Percentiles rank a stretch among this genome's conserved stretches.
Evolutionary conservation across 2,797 vertebrate genomes (phyloP).

Genomic region (Molothrus aeneus): DNA sequence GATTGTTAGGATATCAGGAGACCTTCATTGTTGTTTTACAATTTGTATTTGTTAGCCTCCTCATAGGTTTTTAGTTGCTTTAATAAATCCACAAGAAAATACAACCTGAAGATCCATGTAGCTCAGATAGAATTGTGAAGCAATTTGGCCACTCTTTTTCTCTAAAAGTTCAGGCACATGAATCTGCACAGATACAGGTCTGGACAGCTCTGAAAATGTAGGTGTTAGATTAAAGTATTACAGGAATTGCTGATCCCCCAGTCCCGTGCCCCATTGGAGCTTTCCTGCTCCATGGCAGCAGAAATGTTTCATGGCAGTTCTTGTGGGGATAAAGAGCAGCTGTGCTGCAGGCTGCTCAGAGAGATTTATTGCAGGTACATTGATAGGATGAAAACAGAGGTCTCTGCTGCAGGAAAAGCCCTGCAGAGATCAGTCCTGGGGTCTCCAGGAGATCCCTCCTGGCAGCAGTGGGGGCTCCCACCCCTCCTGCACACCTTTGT

Average conservation of each 20-base stretch:
- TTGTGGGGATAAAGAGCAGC: not conserved
- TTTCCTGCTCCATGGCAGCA: not conserved
- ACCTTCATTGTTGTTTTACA: not conserved
- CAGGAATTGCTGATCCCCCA: not conserved
- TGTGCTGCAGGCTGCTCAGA: not conserved
- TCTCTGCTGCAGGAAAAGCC: not conserved
- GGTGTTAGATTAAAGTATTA: not conserved
- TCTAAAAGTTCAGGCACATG: not conserved
- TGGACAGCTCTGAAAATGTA: not conserved
- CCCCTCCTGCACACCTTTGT: not conserved
- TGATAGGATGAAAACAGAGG: not conserved
- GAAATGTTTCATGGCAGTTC: not conserved
- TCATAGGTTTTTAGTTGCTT: not conserved
- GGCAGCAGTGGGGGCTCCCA: not conserved
- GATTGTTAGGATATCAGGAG: not conserved
- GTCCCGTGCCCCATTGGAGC: rapidly evolving
- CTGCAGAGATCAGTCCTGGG: not conserved
- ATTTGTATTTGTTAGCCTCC: not conserved
- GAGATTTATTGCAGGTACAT: not conserved
- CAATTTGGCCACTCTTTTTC: not conserved
- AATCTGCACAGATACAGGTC: not conserved
- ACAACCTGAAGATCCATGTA: not conserved
- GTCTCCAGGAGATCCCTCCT: not conserved
- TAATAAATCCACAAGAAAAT: not conserved
- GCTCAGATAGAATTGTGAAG: not conserved